These are phyloP conservation scores for Athalia circularis DNA, from an alignment of 2,888 invertebrate genomes.

Conservation along the genomic window DNA sequence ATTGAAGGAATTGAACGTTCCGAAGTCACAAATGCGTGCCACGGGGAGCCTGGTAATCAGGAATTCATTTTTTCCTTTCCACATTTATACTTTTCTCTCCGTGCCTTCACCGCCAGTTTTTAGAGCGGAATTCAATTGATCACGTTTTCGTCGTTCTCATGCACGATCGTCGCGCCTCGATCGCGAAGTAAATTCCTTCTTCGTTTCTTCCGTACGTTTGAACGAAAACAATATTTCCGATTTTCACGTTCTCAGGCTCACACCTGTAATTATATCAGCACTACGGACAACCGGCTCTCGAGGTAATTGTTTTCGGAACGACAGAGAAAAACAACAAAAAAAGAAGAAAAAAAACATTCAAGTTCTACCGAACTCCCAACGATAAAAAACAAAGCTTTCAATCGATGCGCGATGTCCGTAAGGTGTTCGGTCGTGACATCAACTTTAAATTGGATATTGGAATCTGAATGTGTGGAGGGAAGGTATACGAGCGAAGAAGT, in stretches of 20 bases:
- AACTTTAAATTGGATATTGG: conserved; percentile 36
- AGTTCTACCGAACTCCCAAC: background rate
- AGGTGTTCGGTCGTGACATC: background rate
- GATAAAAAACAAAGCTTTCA: too few species aligned
- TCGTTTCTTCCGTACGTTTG: background rate
- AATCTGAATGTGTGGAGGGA: background rate
- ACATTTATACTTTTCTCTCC: background rate
- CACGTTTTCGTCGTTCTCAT: conserved; percentile 6
- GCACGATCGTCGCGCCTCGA: background rate
- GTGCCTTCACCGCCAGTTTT: conserved; percentile 1
- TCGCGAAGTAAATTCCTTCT: background rate
- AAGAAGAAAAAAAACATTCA: background rate
- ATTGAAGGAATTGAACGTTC: conserved; percentile 45
- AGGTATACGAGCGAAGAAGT: too few species aligned
- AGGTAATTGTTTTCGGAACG: background rate
- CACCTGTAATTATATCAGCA: too few species aligned
- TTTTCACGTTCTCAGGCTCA: too few species aligned
- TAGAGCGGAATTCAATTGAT: conserved; percentile 32
- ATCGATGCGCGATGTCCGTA: background rate
- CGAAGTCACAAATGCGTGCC: conserved; percentile 44
- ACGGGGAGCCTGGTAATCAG: conserved; percentile 44
- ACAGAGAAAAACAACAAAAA: too few species aligned
- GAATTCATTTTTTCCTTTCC: conserved; percentile 24
- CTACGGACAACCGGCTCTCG: too few species aligned
- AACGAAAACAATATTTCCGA: background rate